Conservation (phyloP, 2,888 invertebrate genomes). For the Galerucella nymphaeae region DNA sequence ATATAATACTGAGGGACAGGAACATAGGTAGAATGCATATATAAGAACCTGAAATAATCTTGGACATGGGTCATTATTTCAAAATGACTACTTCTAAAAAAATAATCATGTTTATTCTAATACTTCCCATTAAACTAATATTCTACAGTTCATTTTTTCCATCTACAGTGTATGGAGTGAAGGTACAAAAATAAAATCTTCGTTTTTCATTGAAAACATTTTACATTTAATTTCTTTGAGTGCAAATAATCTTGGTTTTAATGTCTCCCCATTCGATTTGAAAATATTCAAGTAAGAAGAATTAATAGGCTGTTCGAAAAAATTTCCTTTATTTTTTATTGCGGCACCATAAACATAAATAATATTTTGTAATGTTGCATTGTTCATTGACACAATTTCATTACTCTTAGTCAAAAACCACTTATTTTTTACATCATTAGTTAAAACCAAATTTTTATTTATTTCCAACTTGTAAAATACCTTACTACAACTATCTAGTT, state of each 20-base stretch:
- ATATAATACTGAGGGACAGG: too few species aligned
- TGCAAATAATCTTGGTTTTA: slow-evolving; percentile 4
- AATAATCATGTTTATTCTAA: too few species aligned
- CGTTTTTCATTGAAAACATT: background rate
- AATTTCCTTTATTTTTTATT: background rate
- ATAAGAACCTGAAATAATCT: background rate
- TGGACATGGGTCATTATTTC: background rate
- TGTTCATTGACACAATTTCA: background rate
- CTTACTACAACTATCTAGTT: background rate
- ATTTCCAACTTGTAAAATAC: background rate
- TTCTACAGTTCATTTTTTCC: background rate
- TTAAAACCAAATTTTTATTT: background rate
- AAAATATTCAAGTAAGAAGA: slow-evolving; percentile 4
- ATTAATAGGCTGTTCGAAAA: background rate
- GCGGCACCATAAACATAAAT: background rate
- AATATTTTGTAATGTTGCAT: background rate
- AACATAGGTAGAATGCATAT: background rate
- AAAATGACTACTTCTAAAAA: background rate
- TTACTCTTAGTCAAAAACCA: background rate
- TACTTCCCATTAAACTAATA: background rate
- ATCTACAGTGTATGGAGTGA: background rate
- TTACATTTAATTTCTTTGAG: background rate
- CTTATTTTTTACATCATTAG: background rate
- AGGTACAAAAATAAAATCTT: slow-evolving; percentile 1
- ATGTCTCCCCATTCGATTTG: too few species aligned